phyloP scores from a whole-genome alignment of 2,888 invertebrate genomes.

The Subacronicta megacephala region DNA sequence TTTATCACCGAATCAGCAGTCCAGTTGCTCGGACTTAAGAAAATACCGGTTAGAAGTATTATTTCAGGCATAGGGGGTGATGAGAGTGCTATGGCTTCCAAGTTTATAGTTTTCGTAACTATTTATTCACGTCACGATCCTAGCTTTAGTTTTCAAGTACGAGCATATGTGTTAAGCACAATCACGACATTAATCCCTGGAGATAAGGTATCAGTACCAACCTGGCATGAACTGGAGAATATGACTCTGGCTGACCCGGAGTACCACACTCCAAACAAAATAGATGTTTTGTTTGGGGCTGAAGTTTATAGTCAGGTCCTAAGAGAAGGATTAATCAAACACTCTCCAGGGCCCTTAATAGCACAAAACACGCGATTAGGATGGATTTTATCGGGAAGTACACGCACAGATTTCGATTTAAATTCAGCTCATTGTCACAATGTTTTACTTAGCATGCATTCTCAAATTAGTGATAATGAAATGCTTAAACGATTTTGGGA shows the following conservation, averaged over 20 bases:
- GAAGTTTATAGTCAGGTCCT: constrained; percentile 3
- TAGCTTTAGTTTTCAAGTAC: constrained; percentile 1
- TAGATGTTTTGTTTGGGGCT: constrained; percentile 13
- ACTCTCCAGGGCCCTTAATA: not conserved
- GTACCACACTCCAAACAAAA: constrained; percentile 13
- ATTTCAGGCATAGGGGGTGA: constrained; percentile 17
- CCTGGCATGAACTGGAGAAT: not conserved
- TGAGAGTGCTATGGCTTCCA: constrained; percentile 11
- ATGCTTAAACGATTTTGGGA: not conserved
- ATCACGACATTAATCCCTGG: constrained; percentile 9
- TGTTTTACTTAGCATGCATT: not conserved
- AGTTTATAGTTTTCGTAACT: constrained; percentile 7
- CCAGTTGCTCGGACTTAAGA: constrained; percentile 10
- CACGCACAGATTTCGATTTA: not conserved
- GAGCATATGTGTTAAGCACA: constrained; percentile 1
- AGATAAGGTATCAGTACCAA: not conserved
- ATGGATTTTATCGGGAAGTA: constrained; percentile 5
- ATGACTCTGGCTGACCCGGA: constrained; percentile 16
- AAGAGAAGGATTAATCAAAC: not conserved
- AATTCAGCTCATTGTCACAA: not conserved
- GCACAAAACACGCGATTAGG: constrained; percentile 1
- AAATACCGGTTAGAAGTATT: not conserved
- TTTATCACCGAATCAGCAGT: constrained; percentile 6
- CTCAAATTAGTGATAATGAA: not conserved
- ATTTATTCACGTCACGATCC: constrained; percentile 18